phyloP scores from a whole-genome alignment of 1,140 invertebrate species.

The Procambarus clarkii region DNA sequence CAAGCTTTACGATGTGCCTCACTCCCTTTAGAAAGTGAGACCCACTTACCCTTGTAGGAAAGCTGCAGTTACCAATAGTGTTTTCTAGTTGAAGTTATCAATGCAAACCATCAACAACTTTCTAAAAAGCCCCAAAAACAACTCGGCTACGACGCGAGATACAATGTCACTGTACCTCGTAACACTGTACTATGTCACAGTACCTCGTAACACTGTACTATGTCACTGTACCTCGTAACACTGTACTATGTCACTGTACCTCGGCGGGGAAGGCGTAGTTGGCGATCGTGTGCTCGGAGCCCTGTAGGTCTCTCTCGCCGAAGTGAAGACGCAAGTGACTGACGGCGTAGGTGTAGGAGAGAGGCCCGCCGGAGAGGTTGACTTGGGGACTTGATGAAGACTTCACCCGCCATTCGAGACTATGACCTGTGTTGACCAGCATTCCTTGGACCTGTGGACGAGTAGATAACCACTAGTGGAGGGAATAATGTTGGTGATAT shows the following conservation, averaged over 20 bases:
- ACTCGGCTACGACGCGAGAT: too few species aligned
- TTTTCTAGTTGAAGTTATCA: too few species aligned
- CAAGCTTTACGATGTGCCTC: too few species aligned
- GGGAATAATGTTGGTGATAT: too few species aligned
- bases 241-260: neutral
- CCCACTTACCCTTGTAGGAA: too few species aligned
- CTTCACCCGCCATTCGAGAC: conserved; percentile 40
- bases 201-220: conserved; percentile 6
- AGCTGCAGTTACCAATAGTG: too few species aligned
- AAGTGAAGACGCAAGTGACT: conserved; percentile 34
- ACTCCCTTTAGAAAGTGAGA: too few species aligned
- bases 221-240: conserved; percentile 1
- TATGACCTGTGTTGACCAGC: conserved; percentile 48
- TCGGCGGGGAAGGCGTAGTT: conserved; percentile 43
- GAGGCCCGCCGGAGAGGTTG: conserved; percentile 33
- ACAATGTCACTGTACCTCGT: neutral
- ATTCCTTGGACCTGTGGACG: conserved; percentile 15
- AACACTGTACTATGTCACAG: neutral
- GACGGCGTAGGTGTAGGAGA: conserved; percentile 47
- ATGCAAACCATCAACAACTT: too few species aligned
- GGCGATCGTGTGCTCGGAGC: conserved; percentile 32
- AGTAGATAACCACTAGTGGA: too few species aligned
- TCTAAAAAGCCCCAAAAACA: too few species aligned
- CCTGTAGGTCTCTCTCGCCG: conserved; percentile 37
- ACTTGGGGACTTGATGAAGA: conserved; percentile 6